Evolutionary conservation across 2,797 vertebrate species (phyloP), one percentile per base, ranked within the genome.

Genomic region (Esox masquinongy): DNA sequence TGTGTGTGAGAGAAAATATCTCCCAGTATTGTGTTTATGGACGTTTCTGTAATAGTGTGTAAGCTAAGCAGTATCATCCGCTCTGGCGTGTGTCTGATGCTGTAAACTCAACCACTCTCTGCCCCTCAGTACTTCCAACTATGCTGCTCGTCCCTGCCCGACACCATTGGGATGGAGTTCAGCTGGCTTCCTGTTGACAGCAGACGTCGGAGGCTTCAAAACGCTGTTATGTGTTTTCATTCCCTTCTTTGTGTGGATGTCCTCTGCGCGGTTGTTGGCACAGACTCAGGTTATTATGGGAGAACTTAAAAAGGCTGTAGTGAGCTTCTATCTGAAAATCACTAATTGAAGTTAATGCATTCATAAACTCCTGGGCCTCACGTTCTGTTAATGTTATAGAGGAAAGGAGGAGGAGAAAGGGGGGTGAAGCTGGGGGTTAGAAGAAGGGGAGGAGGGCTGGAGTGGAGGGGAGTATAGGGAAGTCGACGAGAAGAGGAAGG

Each of bases 311-410:
- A 19, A 31, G 47, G 17, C n/a, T 49, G 56, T 59, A 49, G 19
- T n/a, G 17, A 47, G 34, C 51, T 9, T 34, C 59, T 26, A 43
- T 49, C 59, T 49, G 36, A 43, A 47, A 47, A 31, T 43, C 36
- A 22, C 59, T 50, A 64, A 64, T 22, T 73, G 15, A 66, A 24
- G 15, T 24, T 50, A 64, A 64, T 73, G 29, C 64, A 22, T 74
- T 51, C 63, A 68, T n/a, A 26, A 19, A 29, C 72, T 47, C 49
- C 17, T 17, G 36, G 72, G 59, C 39, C 47, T 22, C 31, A 17
- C 34, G 5, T 24, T 72, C 29, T 39, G 47, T 63, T 22, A 43
- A 26, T 64, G 47, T 26, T 16, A 63, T 29, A 31, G 61, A 64
- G n/a, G 61, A 64, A n/a, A 61, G 29, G 24, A 8, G 49, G 77